Base-by-base conservation (phyloP, 2,888 invertebrate genomes). In the Apamea monoglypha region DNA sequence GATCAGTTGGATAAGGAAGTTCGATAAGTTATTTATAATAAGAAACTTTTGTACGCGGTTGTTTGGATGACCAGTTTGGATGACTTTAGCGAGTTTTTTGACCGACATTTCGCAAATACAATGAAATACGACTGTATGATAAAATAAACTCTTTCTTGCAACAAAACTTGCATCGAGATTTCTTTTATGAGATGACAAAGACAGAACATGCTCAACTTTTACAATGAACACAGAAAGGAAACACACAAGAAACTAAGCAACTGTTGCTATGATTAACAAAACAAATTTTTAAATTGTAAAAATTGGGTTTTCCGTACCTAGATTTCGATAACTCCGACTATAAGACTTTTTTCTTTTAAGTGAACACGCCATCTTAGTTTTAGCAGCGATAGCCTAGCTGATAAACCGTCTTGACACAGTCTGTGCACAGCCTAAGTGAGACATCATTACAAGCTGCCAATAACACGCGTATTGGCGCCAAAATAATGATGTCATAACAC, bases 391-490 rank as follows among this genome's bases (percentile, higher is more conserved):
- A 21, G 3, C 7, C 36, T 25, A 25, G 25, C 64, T 25, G 2
- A 64, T 40, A 25, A 25, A 64, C 25, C 25, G 4, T 47, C 16
- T 68, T 8, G 16, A 16, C 10, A 18, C 8, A n/a, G 8, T 50
- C 16, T 44, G 25, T 0, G 5, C 77, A 50, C n/a, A 18, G n/a
- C 36, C 44, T 29, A 63, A 83, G 36, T 50, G 47, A 70, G 36
- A 72, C 84, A 83, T 70, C 32, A 70, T 71, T 67, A 75, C 78
- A 66, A 61, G 21, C 64, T 84, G 70, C 82, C 80, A 82, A 82
- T 82, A 74, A 61, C 74, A 84, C 61, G 36, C 73, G 25, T 53
- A 69, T 76, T 75, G 63, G 25, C 53, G 25, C 74, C 82, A 70
- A 74, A 74, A 70, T 73, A 81, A 85, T 82, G 73, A 70, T 53